A percentile compares a stretch with the other conserved stretches of the same genome.
Conservation (phyloP, 2,113 vertebrate genomes). For the Chaenogobius annularis region DNA sequence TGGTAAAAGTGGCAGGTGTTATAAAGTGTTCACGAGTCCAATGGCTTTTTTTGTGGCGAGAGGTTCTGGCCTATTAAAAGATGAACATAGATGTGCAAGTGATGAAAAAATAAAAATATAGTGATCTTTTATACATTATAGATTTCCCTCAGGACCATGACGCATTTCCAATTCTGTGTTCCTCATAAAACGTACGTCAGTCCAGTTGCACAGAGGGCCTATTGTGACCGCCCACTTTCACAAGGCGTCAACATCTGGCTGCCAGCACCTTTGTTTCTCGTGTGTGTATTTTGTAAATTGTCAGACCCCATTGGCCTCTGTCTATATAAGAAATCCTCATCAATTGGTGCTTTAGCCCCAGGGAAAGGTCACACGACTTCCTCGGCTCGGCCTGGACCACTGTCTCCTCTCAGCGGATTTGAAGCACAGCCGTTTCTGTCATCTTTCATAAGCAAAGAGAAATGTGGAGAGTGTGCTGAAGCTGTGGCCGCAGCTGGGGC, state of each 20-base stretch:
- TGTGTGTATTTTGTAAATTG: slow-evolving; percentile 28
- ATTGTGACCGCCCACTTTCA: too few relatives aligned
- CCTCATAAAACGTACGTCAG: too few relatives aligned
- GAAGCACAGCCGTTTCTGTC: slow-evolving; percentile 57
- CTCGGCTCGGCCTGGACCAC: slow-evolving; percentile 17
- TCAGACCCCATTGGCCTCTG: slow-evolving; percentile 47
- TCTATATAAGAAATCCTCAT: slow-evolving; percentile 53
- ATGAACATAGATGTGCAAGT: neutral
- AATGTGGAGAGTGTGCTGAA: slow-evolving; percentile 40
- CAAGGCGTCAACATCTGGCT: slow-evolving; percentile 19
- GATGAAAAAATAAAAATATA: neutral
- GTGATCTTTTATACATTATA: neutral
- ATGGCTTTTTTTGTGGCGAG: too few relatives aligned
- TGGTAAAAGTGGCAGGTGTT: too few relatives aligned
- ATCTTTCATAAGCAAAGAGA: slow-evolving; percentile 52
- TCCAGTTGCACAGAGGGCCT: too few relatives aligned
- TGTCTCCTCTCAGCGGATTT: slow-evolving; percentile 35
- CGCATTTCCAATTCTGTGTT: neutral
- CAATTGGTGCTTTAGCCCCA: slow-evolving; percentile 45
- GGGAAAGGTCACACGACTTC: slow-evolving; percentile 64
- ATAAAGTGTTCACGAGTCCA: too few relatives aligned
- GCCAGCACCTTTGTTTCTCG: slow-evolving; percentile 7
- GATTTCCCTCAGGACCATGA: neutral
- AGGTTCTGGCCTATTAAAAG: neutral
- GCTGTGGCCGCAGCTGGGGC: slow-evolving; percentile 52